Base-by-base conservation (phyloP, 2,888 invertebrate species). In the Anorthoa munda region DNA sequence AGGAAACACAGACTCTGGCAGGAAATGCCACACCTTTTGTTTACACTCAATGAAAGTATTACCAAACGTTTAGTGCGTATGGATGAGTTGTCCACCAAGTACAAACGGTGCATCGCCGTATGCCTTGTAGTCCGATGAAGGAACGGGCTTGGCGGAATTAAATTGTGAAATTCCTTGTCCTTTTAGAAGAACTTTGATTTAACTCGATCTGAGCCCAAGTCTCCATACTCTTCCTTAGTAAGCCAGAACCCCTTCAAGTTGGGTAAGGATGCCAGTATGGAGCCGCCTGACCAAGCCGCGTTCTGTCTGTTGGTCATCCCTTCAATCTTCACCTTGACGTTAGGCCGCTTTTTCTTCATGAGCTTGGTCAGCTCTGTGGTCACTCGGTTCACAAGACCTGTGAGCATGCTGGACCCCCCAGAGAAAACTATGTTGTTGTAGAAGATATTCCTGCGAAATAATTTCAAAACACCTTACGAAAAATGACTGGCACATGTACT, bases 221-320 rank as follows among this genome's bases (percentile, higher is more conserved):
- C 99, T 93, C 98, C 98, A 96, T 99, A 99, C 94, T 99, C 99
- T 94, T 98, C 98, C 95, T 98, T 98, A 90, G 98, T 98, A 97
- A 99, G 98, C 99, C 99, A 99, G 98, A 99, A 99, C 94, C 98
- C 98, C 93, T 98, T 98, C 97, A 99, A 98, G 93, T 98, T 98
- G 92, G 98, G 98, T 89, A 99, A 96, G 12, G 99, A 98, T 72
- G 99, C 99, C 92, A 99, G 95, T 95, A 99, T 99, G 91, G 99
- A 99, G 72, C 99, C 99, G 91, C 99, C 99, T 96, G 98, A 98
- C 99, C 99, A 99, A 85, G 99, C 98, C 88, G 99, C 98, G 96
- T 98, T 98, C 92, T 99, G 98, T 93, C 99, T 97, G 95, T 98
- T 98, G 75, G 98, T 98, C 86, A 98, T 98, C 76, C 98, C 98